phyloP scores from a whole-genome alignment of 30 jellyfish, hydroid and myxozoan genomes.

The Aurelia sp. region DNA sequence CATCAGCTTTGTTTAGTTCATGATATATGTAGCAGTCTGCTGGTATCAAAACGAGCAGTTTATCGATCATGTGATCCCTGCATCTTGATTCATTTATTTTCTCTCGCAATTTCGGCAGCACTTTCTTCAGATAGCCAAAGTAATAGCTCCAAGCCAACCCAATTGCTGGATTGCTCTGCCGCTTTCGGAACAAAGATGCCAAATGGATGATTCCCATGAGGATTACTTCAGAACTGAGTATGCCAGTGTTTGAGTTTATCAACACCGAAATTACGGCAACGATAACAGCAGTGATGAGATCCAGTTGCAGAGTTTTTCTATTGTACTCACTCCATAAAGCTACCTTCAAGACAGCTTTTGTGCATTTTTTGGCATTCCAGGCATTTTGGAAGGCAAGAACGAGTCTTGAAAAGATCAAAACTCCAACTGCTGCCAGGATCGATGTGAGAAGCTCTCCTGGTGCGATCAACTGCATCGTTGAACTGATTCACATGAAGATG shows the following conservation, averaged over 20 bases:
- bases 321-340: slow-evolving; percentile 40
- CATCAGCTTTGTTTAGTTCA: not conserved
- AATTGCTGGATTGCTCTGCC: not conserved
- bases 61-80: not conserved
- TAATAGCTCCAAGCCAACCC: slow-evolving; percentile 4
- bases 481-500: no score
- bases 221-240: not conserved
- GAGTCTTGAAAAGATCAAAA: slow-evolving; percentile 6
- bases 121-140: slow-evolving; percentile 3
- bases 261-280: not conserved
- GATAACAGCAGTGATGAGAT: not conserved
- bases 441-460: no score
- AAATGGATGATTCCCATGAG: not conserved
- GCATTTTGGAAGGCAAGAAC: not conserved
- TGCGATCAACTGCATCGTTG: no score
- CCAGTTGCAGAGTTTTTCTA: not conserved
- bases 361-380: slow-evolving; percentile 1
- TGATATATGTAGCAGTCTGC: not conserved
- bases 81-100: not conserved
- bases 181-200: not conserved
- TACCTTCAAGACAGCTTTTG: not conserved
- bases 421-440: not conserved
- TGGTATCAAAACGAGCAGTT: slow-evolving; percentile 1
- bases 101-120: slow-evolving; percentile 1
- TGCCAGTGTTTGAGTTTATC: not conserved